Percentiles rank a stretch among this genome's conserved stretches.
Evolutionary conservation across 1,140 invertebrate genomes (phyloP).

Genomic region (Asobara japonica): DNA sequence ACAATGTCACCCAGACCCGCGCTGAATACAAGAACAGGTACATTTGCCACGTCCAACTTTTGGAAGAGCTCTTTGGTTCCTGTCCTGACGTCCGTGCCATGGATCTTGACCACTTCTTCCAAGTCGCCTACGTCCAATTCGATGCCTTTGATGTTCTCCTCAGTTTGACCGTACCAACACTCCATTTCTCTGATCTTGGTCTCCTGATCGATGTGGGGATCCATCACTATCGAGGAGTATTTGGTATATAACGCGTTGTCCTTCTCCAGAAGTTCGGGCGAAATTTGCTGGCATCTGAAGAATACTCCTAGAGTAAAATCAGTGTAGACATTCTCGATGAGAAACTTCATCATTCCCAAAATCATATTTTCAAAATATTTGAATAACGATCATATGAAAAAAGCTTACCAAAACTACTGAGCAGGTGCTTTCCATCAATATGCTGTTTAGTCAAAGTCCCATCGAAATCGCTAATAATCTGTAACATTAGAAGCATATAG

Average conservation of each 20-base stretch:
- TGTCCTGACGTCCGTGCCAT: conserved; percentile 71
- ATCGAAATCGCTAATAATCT: conserved; percentile 61
- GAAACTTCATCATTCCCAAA: too few species aligned
- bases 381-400: too few species aligned
- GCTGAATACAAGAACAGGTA: conserved; percentile 92
- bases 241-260: conserved; percentile 70
- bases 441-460: conserved; percentile 61
- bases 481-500: not conserved
- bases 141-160: conserved; percentile 67
- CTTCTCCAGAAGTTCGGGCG: conserved; percentile 71
- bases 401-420: conserved; percentile 54
- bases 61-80: conserved; percentile 78
- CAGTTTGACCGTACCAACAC: conserved; percentile 84
- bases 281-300: conserved; percentile 74
- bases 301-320: conserved; percentile 75
- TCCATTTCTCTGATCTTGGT: conserved; percentile 87
- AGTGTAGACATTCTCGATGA: too few species aligned
- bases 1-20: conserved; percentile 92
- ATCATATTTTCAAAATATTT: too few species aligned
- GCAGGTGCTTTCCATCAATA: conserved; percentile 46
- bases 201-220: conserved; percentile 76
- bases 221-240: conserved; percentile 89
- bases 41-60: conserved; percentile 70
- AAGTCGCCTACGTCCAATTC: conserved; percentile 53
- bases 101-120: conserved; percentile 47